phyloP scores from a whole-genome alignment of 2,888 invertebrate species.

The Drosophila macrospina region DNA sequence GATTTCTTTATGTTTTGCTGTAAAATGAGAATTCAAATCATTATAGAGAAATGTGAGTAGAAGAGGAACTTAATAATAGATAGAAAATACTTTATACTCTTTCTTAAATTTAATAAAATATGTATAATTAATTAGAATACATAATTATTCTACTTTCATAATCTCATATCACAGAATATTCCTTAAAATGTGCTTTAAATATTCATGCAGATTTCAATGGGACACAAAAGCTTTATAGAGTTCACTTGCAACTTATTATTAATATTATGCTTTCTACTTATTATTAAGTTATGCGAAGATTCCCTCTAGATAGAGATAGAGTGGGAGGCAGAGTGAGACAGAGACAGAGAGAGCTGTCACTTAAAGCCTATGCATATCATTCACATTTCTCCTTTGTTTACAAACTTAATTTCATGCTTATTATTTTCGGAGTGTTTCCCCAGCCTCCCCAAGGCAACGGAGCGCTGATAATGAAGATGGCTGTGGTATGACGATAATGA shows the following conservation, averaged over 20 bases:
- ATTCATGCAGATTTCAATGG: too few species aligned
- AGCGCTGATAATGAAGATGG: slow-evolving; percentile 10
- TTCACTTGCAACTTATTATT: neutral
- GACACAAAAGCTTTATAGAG: neutral
- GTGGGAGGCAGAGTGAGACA: neutral
- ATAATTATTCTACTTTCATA: too few species aligned
- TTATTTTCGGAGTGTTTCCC: slow-evolving; percentile 49
- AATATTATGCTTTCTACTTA: neutral
- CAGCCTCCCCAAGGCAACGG: slow-evolving; percentile 24
- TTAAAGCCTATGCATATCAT: slow-evolving; percentile 45
- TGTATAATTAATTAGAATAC: too few species aligned
- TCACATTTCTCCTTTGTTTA: slow-evolving; percentile 39
- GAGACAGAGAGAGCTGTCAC: slow-evolving; percentile 7
- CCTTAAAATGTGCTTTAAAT: too few species aligned
- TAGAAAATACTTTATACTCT: too few species aligned
- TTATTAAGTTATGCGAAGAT: slow-evolving; percentile 7
- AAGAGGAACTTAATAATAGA: too few species aligned
- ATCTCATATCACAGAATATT: too few species aligned
- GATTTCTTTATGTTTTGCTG: neutral
- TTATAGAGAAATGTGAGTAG: too few species aligned
- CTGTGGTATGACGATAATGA: slow-evolving; percentile 3
- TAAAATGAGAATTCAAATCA: neutral
- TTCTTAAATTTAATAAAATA: too few species aligned
- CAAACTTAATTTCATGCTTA: slow-evolving; percentile 70
- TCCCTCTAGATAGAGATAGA: neutral